Evolutionary conservation across 2,888 invertebrate genomes (phyloP).

Genomic region (Nomada ferruginata): DNA sequence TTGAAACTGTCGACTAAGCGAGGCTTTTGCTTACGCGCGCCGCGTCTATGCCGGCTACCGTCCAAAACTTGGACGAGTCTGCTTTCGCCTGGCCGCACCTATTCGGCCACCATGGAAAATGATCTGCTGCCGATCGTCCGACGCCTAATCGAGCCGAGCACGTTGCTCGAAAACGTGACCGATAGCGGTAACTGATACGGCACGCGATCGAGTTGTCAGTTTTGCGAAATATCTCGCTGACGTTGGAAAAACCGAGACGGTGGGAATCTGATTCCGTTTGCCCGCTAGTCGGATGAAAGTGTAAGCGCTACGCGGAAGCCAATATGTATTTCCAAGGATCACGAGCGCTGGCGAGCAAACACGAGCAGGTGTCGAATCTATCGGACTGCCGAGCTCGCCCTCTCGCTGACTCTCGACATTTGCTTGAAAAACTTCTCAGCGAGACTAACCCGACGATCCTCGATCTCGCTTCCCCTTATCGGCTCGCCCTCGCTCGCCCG

Average conservation of each 20-base stretch:
- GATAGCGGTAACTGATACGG: too few species aligned
- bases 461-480: not conserved
- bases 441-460: not conserved
- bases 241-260: not conserved
- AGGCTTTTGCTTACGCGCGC: constrained; percentile 54
- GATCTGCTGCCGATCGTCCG: too few species aligned
- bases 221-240: not conserved
- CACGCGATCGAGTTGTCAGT: too few species aligned
- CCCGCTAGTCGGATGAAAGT: not conserved
- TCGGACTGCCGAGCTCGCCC: not conserved
- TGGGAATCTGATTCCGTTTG: not conserved
- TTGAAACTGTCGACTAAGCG: constrained; percentile 70
- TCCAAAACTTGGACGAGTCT: too few species aligned
- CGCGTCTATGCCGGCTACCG: constrained; percentile 23
- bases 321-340: constrained; percentile 29
- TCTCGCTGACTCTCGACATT: constrained; percentile 52
- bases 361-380: constrained; percentile 29
- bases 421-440: constrained; percentile 12
- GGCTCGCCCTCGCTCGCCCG: too few species aligned
- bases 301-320: constrained; percentile 3
- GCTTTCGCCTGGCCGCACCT: too few species aligned
- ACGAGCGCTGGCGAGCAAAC: constrained; percentile 56
- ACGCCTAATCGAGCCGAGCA: not conserved
- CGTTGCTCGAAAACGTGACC: not conserved
- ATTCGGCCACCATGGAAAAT: too few species aligned